Evolutionary conservation across 2,797 vertebrate species (phyloP), one percentile per base, ranked within the genome.

Genomic region (Muscicapa striata): DNA sequence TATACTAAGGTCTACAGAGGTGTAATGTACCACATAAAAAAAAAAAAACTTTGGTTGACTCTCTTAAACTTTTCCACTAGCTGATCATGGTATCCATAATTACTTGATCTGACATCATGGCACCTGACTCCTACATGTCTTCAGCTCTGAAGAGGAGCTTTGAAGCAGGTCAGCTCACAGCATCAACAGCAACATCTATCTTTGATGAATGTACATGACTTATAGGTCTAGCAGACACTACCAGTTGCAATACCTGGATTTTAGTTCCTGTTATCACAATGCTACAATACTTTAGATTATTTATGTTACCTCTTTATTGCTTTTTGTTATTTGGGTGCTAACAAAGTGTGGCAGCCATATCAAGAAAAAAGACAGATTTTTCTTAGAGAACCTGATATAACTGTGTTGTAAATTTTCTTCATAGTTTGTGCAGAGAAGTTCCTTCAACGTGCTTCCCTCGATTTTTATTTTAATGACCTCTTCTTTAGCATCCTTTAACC

Each of bases 371-470:
- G 46, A 41, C 7, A 75, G 26, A 81, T 61, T 74, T 67, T 84
- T 13, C 46, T 46, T 46, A 30, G 6, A 81, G 34, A 91, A 40
- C 10, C 15, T 63, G 24, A 22, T 64, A 22, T 58, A 21, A 46
- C 32, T 45, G 18, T 15, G 19, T 14, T 66, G 19, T n/a, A 68
- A 52, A 67, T 77, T 78, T 88, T 75, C 74, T 68, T 89, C 58
- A 24, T 23, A 61, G 34, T 45, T 78, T 49, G 24, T 22, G 11
- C 6, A 59, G 45, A 83, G 22, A 67, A 61, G 9, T 16, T 87
- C 27, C 46, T 63, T 48, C 0, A 2, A 51, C 3, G 3, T 6
- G 15, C 79, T 87, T 23, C 34, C 7, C 17, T 45, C 3, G 0
- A 32, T 38, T 73, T 38, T 91, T 83, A 38, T 75, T 92, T 70